Base-by-base conservation (phyloP, 1,140 invertebrate species). In the Ceratoteleas bidentatus region DNA sequence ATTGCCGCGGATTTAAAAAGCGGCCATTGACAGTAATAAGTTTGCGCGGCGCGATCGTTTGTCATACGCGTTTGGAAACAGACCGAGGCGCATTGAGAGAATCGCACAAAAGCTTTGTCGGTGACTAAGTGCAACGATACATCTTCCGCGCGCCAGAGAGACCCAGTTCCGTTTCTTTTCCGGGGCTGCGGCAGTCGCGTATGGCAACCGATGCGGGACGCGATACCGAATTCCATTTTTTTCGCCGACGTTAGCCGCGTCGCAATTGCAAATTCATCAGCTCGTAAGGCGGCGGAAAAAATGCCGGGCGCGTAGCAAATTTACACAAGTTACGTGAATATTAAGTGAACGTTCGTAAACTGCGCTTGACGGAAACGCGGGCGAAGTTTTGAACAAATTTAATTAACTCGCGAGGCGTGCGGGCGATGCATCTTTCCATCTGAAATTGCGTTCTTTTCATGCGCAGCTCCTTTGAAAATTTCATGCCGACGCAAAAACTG, bases 41-140 rank as follows among this genome's bases (percentile, higher is more conserved):
- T n/a, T n/a, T n/a, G n/a, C n/a, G n/a, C n/a, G n/a, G n/a, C n/a
- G n/a, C 33, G 45, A 77, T 77, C 66, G 72, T 79, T 52, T 79
- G 72, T 79, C 65, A 72, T 66, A 65, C 36, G 40, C 65, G 60
- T 72, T 72, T 72, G 47, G 34, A 80, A 50, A 74, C 64, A 62
- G 62, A 34, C 47, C 49, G 47, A 49, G 16, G 32, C n/a, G 49
- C 56, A 80, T 64, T 65, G 70, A 74, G 54, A 72, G 60, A 72
- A 68, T 81, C 56, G 58, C 34, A 74, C 73, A 77, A 82, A 77
- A 76, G 72, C 65, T 81, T 72, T 43, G 45, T 34, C 49, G 61
- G 73, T 64, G 66, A 72, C 60, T 72, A 81, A 81, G 79, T 72
- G 66, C 72, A 76, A 73, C 79, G 79, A 82, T 82, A 82, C 73